A percentile compares a stretch with the other conserved stretches of the same genome.
phyloP scores from a whole-genome alignment of 2,113 vertebrate genomes.

The human (Homo sapiens) region GRCh38 chr4:6071001-6071500 shows the following conservation, averaged over 20 bases:
- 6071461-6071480: not conserved
- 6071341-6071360: not conserved
- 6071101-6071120: rapidly evolving
- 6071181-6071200: not conserved
- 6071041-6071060: not conserved
- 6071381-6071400: not conserved
- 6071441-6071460: not conserved
- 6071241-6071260: too few species aligned
- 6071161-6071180: rapidly evolving
- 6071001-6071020: not conserved
- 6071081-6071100: not conserved
- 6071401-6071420: not conserved
- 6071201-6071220: not conserved
- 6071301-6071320: not conserved
- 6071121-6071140: rapidly evolving
- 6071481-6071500: not conserved
- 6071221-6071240: too few species aligned
- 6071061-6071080: not conserved
- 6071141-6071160: rapidly evolving
- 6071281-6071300: too few species aligned
- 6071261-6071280: too few species aligned
- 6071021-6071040: not conserved
- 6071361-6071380: not conserved
- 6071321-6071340: not conserved
- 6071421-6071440: not conserved